A percentile compares a stretch with the other conserved stretches of the same genome.
Evolutionary conservation across 2,888 invertebrate genomes (phyloP).

Genomic region (Nowickia ferox): DNA sequence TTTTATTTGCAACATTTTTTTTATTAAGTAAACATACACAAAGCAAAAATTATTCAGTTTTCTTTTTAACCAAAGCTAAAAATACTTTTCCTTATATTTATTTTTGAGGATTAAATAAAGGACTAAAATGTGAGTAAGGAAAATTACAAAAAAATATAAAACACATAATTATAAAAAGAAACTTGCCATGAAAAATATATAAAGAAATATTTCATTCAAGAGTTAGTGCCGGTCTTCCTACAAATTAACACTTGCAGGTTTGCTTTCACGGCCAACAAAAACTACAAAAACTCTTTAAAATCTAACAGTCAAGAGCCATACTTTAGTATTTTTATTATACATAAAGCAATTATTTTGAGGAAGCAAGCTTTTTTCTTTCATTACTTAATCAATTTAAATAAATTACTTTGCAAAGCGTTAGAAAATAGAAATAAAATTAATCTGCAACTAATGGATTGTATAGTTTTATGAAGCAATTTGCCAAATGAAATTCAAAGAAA

Average conservation of each 20-base stretch:
- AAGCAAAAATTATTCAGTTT: neutral
- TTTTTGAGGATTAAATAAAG: conserved; percentile 35
- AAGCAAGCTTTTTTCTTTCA: neutral
- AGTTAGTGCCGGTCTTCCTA: too few relatives aligned
- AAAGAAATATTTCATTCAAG: neutral
- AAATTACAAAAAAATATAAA: neutral
- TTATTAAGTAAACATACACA: neutral
- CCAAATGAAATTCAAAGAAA: conserved; percentile 47
- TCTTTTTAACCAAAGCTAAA: neutral
- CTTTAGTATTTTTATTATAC: too few relatives aligned
- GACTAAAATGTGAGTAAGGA: neutral
- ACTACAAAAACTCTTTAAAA: too few relatives aligned
- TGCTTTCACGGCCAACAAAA: too few relatives aligned
- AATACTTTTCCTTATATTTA: conserved; percentile 15
- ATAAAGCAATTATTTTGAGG: neutral
- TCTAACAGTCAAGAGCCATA: too few relatives aligned
- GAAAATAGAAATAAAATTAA: conserved; percentile 24
- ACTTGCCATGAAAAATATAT: neutral
- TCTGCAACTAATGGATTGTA: conserved; percentile 27
- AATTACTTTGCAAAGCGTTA: neutral
- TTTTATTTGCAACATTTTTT: neutral
- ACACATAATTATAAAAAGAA: neutral
- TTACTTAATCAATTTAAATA: neutral
- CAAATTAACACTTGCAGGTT: too few relatives aligned
- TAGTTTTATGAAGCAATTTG: conserved; percentile 35